phyloP scores from a whole-genome alignment of 1,140 invertebrate genomes.

The Ruditapes philippinarum region DNA sequence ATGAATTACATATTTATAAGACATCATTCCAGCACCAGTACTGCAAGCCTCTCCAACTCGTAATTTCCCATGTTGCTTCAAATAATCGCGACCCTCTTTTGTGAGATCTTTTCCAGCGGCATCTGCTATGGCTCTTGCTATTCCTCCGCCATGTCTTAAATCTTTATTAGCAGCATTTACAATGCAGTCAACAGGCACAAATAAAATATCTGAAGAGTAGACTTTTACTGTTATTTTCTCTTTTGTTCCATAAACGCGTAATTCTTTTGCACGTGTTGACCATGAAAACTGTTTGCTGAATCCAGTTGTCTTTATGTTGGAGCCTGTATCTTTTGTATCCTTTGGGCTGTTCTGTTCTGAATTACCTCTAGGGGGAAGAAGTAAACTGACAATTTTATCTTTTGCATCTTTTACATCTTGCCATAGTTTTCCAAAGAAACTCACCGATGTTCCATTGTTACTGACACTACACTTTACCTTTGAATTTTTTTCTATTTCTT shows the following conservation, averaged over 20 bases:
- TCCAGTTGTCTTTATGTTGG: too few relatives aligned
- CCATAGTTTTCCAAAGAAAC: not conserved
- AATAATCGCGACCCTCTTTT: constrained; percentile 3
- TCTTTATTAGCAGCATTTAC: constrained; percentile 55
- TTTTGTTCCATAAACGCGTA: not conserved
- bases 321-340: too few relatives aligned
- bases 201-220: constrained; percentile 91
- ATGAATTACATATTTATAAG: constrained; percentile 53
- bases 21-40: constrained; percentile 15
- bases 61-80: not conserved
- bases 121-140: constrained; percentile 38
- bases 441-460: not conserved
- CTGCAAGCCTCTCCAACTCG: not conserved
- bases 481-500: not conserved
- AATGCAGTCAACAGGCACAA: constrained; percentile 27
- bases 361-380: not conserved
- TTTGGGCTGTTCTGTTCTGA: too few relatives aligned
- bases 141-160: constrained; percentile 25
- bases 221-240: constrained; percentile 66
- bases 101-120: constrained; percentile 29
- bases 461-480: not conserved
- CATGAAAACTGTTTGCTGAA: not conserved
- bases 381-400: not conserved
- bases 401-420: not conserved
- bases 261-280: not conserved